Evolutionary conservation across 2,888 invertebrate species (phyloP).

Genomic region (Thecophora atra): DNA sequence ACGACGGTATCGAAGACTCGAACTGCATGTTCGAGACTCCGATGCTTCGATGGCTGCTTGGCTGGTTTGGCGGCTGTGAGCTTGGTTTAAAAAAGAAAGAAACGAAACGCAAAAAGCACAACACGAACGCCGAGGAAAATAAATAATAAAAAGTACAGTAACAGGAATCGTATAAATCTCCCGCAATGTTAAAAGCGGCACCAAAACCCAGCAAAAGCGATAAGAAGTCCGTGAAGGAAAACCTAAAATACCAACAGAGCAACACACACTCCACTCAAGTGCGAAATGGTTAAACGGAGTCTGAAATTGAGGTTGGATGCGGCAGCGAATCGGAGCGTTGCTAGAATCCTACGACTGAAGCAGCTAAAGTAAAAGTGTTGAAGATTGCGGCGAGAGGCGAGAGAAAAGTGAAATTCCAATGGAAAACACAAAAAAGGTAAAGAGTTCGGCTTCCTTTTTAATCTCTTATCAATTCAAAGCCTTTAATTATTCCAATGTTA

Average conservation of each 20-base stretch:
- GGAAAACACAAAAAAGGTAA: neutral
- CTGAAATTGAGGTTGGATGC: conserved; percentile 5
- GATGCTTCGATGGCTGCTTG: conserved; percentile 16
- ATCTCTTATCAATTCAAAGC: no score
- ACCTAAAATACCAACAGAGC: conserved; percentile 26
- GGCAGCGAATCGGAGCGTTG: neutral
- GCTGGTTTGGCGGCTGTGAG: conserved; percentile 9
- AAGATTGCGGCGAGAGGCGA: conserved; percentile 20
- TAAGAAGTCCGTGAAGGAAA: conserved; percentile 31
- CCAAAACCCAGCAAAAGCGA: conserved; percentile 27
- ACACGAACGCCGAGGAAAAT: conserved; percentile 5
- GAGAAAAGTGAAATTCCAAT: conserved; percentile 27
- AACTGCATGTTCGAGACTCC: conserved; percentile 11
- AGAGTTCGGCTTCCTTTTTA: no score
- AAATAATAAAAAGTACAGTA: no score
- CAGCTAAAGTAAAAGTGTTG: conserved; percentile 32
- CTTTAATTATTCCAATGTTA: no score
- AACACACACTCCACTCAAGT: conserved; percentile 12
- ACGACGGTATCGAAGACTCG: neutral
- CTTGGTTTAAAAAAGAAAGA: conserved; percentile 1
- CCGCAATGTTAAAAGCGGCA: no score
- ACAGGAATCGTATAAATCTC: no score
- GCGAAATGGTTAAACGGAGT: conserved; percentile 25
- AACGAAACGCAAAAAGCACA: conserved; percentile 35
- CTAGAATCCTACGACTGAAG: neutral